Conservation (phyloP, 2,888 invertebrate species). For the Epinotia ramella region DNA sequence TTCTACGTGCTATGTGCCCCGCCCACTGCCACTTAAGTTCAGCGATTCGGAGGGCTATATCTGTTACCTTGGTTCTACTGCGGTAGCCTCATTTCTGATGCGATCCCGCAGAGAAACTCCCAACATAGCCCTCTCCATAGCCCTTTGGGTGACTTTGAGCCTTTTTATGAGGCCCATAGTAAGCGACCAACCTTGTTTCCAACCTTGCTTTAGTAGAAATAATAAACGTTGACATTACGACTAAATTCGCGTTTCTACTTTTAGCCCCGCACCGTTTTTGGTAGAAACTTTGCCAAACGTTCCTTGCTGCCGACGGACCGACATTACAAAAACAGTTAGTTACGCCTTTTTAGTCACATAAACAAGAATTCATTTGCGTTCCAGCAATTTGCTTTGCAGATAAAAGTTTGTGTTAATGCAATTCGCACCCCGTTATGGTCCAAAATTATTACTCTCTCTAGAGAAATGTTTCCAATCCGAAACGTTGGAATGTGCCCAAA, state of each 20-base stretch:
- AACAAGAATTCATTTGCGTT: slow-evolving; percentile 11
- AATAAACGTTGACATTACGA: background rate
- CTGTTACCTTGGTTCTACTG: too few species aligned
- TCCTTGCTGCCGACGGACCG: background rate
- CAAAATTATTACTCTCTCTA: slow-evolving; percentile 32
- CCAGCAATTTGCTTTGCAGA: slow-evolving; percentile 20
- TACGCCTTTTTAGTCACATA: slow-evolving; percentile 8
- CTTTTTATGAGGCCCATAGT: too few species aligned
- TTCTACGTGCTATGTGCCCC: too few species aligned
- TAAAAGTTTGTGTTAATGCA: slow-evolving; percentile 19
- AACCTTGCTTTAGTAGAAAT: background rate
- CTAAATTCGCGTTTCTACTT: background rate
- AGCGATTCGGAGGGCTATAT: too few species aligned
- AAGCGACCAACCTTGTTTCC: too few species aligned
- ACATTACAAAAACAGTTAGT: slow-evolving; percentile 21
- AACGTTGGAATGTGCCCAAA: slow-evolving; percentile 37
- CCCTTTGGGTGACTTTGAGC: too few species aligned
- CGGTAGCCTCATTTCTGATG: too few species aligned
- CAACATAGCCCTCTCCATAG: too few species aligned
- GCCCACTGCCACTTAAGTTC: too few species aligned
- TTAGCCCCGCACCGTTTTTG: background rate
- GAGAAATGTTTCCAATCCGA: slow-evolving; percentile 31
- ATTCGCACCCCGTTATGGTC: slow-evolving; percentile 25
- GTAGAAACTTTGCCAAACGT: slow-evolving; percentile 15
- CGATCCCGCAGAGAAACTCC: too few species aligned